A percentile compares a stretch with the other conserved stretches of the same genome.
phyloP scores from a whole-genome alignment of 2,113 vertebrate genomes.

The Struthio camelus region DNA sequence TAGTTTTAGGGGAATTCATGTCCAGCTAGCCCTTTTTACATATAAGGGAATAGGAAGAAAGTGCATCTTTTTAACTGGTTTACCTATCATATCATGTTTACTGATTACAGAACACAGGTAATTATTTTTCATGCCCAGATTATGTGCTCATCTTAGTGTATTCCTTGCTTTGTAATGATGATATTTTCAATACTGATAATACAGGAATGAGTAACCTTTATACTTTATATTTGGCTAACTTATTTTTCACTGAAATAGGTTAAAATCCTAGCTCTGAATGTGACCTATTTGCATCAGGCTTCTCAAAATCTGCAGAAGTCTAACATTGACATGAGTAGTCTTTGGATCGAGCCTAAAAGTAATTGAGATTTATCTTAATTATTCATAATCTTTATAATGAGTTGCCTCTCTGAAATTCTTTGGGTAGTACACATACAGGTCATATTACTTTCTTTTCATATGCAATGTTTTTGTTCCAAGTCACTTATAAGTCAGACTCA shows the following conservation, averaged over 20 bases:
- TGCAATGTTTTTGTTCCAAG: neutral
- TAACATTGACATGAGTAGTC: neutral
- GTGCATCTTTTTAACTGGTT: neutral
- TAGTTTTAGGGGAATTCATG: neutral
- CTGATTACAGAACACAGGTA: neutral
- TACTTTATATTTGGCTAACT: neutral
- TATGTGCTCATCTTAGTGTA: neutral
- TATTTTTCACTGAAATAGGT: neutral
- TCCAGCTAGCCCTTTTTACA: neutral
- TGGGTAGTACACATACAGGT: neutral
- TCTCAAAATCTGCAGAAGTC: neutral
- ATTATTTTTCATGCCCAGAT: neutral
- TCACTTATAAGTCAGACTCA: fast-evolving
- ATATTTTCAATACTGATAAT: neutral
- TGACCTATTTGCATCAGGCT: neutral
- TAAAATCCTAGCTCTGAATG: neutral
- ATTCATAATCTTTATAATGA: neutral
- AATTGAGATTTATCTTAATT: neutral
- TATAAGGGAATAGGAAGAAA: neutral
- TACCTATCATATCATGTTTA: neutral
- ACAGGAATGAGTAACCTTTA: neutral
- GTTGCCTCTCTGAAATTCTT: neutral
- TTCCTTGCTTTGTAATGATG: neutral
- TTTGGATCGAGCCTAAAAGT: neutral
- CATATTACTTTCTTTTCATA: neutral